Base-by-base conservation (phyloP, 2,888 invertebrate species). In the Watsonalla cultraria region DNA sequence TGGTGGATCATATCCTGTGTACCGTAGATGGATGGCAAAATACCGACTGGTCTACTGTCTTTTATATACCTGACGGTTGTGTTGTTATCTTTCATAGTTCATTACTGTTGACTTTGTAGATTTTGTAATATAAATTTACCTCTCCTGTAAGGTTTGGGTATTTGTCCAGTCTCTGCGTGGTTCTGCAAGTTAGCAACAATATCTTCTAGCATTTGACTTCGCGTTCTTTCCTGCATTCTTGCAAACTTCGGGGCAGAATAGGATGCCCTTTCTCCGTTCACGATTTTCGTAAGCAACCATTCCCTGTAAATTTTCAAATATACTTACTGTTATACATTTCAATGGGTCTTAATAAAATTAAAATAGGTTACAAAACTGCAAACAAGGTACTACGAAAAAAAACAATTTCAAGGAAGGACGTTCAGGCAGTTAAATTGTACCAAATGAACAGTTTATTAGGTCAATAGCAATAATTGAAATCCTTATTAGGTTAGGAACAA, bases 221-320 rank as follows among this genome's bases (percentile, higher is more conserved):
- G 92, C 0, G 98, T 98, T 57, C 98, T 92, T 75, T 98, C 98
- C 82, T 98, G 97, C 98, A 98, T 98, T 65, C 97, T 91, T 0
- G 98, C 98, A 76, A 98, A 98, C 84, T 98, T 98, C 0, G 98
- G 98, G 0, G 98, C 98, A 0, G 97, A 97, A 78, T 98, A 98
- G 56, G 97, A 97, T 35, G 97, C 98, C 60, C 98, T 91, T 84
- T 98, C 98, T 0, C 97, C 98, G 71, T 98, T 98, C 5, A 98
- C 97, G 63, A 98, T 96, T 87, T 98, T 98, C 9, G 97, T 97
- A 48, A 98, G 91, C 54, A 98, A 91, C 98, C 98, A 98, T 86
- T 98, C 98, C 48, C 93, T 93, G 69, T 39, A 52, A 53, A 6
- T 46, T 5, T 14, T 39, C 11, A 13, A 45, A 14, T 7, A 47